phyloP scores from a whole-genome alignment of 2,888 invertebrate species.

The Desoria tigrina region DNA sequence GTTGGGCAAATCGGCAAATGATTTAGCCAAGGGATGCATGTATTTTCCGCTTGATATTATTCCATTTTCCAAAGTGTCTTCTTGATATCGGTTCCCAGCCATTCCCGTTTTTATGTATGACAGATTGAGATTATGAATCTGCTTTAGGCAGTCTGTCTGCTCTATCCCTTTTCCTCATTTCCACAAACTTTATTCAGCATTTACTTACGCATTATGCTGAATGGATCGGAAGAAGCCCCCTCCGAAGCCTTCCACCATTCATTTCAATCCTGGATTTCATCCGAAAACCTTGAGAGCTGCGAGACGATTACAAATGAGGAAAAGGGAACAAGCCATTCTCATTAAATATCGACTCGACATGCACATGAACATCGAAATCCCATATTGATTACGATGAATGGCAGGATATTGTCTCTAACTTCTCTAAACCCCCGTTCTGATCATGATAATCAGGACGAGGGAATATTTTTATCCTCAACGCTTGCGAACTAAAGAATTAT shows the following conservation, averaged over 20 bases:
- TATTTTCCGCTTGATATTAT: too few relatives aligned
- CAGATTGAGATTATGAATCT: too few relatives aligned
- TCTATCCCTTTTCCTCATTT: too few relatives aligned
- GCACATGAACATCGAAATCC: slow-evolving; percentile 8
- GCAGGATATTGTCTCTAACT: slow-evolving; percentile 13
- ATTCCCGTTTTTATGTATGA: too few relatives aligned
- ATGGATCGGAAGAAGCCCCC: slow-evolving; percentile 1
- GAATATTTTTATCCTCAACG: not conserved
- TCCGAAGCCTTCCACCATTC: not conserved
- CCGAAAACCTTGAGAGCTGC: not conserved
- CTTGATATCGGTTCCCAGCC: too few relatives aligned
- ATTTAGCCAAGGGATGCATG: too few relatives aligned
- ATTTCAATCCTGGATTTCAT: not conserved
- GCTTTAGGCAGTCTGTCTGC: too few relatives aligned
- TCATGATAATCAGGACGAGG: slow-evolving; percentile 11
- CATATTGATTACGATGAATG: slow-evolving; percentile 33
- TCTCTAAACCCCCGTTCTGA: not conserved
- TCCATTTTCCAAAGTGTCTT: too few relatives aligned
- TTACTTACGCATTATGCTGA: not conserved
- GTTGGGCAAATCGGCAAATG: too few relatives aligned
- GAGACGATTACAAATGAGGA: not conserved
- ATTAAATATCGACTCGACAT: not conserved
- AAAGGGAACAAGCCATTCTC: slow-evolving; percentile 2
- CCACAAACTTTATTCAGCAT: too few relatives aligned
- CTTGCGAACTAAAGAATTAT: not conserved